Conservation (phyloP, 2,888 invertebrate genomes). For the Phengaris alcon region DNA sequence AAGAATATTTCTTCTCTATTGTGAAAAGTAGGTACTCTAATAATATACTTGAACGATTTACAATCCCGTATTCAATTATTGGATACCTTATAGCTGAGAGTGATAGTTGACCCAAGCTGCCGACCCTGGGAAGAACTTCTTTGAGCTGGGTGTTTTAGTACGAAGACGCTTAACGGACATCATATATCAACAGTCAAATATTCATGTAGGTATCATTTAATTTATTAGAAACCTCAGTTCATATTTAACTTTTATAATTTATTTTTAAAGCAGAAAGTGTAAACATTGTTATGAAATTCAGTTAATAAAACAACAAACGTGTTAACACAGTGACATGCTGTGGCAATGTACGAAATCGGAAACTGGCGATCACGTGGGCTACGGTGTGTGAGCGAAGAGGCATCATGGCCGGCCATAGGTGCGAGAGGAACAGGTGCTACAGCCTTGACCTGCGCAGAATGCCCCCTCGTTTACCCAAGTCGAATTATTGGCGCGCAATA, state of each 20-base stretch:
- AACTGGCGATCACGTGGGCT: conserved; percentile 51
- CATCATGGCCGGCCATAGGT: conserved; percentile 37
- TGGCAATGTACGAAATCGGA: conserved; percentile 39
- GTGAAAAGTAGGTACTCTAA: neutral
- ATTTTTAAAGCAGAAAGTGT: neutral
- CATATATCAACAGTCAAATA: neutral
- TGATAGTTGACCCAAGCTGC: conserved; percentile 10
- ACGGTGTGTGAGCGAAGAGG: conserved; percentile 44
- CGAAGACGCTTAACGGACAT: neutral
- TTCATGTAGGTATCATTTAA: neutral
- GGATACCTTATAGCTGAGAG: neutral
- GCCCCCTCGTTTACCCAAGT: conserved; percentile 43
- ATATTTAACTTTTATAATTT: neutral
- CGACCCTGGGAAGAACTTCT: conserved; percentile 12
- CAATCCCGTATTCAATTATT: neutral
- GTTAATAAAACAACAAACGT: conserved; percentile 20
- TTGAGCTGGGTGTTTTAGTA: neutral
- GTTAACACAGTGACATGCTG: conserved; percentile 42
- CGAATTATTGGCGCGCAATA: conserved; percentile 51
- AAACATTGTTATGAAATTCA: neutral
- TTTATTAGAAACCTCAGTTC: neutral
- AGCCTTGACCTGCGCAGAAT: conserved; percentile 68
- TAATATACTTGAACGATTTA: neutral
- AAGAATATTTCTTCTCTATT: neutral
- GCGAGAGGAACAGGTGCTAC: conserved; percentile 47